These are phyloP conservation scores for Ageneiosus marmoratus DNA, from an alignment of 2,113 vertebrate genomes.

Conservation along the genomic window DNA sequence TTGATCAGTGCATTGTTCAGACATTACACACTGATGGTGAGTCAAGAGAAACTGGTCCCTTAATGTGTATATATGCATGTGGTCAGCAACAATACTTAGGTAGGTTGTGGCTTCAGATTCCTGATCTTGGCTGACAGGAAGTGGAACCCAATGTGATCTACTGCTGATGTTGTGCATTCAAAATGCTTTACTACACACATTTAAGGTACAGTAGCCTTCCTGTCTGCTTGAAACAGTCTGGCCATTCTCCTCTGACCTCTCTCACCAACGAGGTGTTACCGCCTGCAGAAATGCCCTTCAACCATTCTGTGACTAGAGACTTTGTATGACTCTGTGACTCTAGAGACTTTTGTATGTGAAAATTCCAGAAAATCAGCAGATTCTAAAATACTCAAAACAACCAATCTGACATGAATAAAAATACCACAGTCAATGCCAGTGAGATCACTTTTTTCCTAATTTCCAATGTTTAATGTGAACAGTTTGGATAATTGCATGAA, in stretches of 20 bases:
- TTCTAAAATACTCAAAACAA: background rate
- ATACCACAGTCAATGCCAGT: background rate
- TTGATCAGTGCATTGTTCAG: background rate
- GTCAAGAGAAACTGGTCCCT: background rate
- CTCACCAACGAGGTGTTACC: background rate
- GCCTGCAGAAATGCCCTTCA: background rate
- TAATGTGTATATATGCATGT: background rate
- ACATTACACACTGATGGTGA: background rate
- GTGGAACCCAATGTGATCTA: background rate
- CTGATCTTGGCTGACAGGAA: background rate
- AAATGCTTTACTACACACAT: background rate
- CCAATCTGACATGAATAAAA: background rate
- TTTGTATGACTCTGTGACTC: background rate
- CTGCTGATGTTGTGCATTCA: background rate
- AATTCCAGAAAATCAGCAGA: background rate
- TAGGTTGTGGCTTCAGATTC: background rate
- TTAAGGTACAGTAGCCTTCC: background rate
- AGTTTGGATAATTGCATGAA: background rate
- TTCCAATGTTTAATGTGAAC: background rate
- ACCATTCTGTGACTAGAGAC: background rate
- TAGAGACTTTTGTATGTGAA: background rate
- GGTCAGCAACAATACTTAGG: background rate
- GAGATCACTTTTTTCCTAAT: background rate
- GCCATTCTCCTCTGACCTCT: background rate
- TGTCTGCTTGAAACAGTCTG: background rate